Base-by-base conservation (phyloP, 1,140 invertebrate species). In the Drosophila ambigua region DNA sequence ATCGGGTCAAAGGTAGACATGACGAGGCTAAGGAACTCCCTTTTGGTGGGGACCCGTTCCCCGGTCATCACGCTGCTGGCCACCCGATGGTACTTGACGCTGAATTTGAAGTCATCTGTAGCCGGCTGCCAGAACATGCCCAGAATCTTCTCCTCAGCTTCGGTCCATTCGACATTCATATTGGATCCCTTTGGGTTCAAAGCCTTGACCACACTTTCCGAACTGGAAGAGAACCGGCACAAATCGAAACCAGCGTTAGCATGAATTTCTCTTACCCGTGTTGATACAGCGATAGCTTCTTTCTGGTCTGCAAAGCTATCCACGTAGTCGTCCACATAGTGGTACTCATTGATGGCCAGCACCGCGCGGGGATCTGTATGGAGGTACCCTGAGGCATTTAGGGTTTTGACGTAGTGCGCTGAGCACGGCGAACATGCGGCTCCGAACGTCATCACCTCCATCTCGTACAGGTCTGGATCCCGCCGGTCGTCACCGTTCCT, bases 61-160 rank as follows among this genome's bases (percentile, higher is more conserved):
- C 20, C 31, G 0, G 45, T 49, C 57, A 60, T 52, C 15, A 62
- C 49, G 24, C 9, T 52, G 9, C 16, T 62, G 1, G 39, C 24
- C 3, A 44, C 57, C 13, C 31, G 13, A 26, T 50, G 20, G 3
- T 60, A 52, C n/a, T 67, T 60, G 7, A 66, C 26, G 7, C 31
- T 50, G 8, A 66, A 59, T 7, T 26, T 51, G 28, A 63, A 46
- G 20, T 49, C 63, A 28, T 65, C 53, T 39, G 39, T 26, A 20
- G 39, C 26, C 8, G 64, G 54, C 13, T 67, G 48, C 49, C 64
- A 67, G 28, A 31, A 48, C 55, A 67, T 60, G 3, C 49, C 44
- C 15, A 53, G 24, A 16, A 57, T 15, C 4, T 44, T 57, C 41
- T 57, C 23, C 41, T 57, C n/a, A 16, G 54, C 13, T 35, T 35